phyloP scores from a whole-genome alignment of 2,797 vertebrate genomes.

The Microcaecilia unicolor region DNA sequence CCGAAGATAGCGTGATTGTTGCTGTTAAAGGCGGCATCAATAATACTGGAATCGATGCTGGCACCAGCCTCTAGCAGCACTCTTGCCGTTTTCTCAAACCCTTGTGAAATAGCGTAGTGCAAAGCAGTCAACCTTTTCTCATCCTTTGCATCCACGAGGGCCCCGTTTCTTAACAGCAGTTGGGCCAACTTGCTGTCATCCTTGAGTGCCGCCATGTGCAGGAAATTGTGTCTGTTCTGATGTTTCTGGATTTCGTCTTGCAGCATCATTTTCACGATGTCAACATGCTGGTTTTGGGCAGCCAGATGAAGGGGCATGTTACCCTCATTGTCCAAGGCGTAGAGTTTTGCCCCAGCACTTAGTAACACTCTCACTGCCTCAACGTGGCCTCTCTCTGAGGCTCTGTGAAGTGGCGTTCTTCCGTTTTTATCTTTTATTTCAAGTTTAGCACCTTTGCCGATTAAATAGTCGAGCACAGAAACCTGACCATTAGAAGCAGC shows the following conservation, averaged over 20 bases:
- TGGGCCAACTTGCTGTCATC: slow-evolving; percentile 46
- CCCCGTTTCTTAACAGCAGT: slow-evolving; percentile 36
- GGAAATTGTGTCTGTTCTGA: slow-evolving; percentile 43
- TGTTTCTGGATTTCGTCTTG: slow-evolving; percentile 42
- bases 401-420: slow-evolving; percentile 55
- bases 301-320: slow-evolving; percentile 52
- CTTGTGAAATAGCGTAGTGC: slow-evolving; percentile 34
- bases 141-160: slow-evolving; percentile 28
- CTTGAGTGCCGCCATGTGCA: slow-evolving; percentile 50
- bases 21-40: slow-evolving; percentile 46
- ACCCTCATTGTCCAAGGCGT: slow-evolving; percentile 33
- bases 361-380: slow-evolving; percentile 32
- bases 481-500: slow-evolving; percentile 50
- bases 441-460: slow-evolving; percentile 46
- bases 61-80: slow-evolving; percentile 52
- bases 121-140: slow-evolving; percentile 38
- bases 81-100: slow-evolving; percentile 32
- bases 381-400: slow-evolving; percentile 46
- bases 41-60: slow-evolving; percentile 28
- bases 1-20: slow-evolving; percentile 41
- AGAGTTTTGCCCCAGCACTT: slow-evolving; percentile 35
- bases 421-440: slow-evolving; percentile 46
- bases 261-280: slow-evolving; percentile 37
- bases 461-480: slow-evolving; percentile 41
- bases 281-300: slow-evolving; percentile 31